Base-by-base conservation (phyloP, 2,888 invertebrate species). In the Drosophila lutescens region DNA sequence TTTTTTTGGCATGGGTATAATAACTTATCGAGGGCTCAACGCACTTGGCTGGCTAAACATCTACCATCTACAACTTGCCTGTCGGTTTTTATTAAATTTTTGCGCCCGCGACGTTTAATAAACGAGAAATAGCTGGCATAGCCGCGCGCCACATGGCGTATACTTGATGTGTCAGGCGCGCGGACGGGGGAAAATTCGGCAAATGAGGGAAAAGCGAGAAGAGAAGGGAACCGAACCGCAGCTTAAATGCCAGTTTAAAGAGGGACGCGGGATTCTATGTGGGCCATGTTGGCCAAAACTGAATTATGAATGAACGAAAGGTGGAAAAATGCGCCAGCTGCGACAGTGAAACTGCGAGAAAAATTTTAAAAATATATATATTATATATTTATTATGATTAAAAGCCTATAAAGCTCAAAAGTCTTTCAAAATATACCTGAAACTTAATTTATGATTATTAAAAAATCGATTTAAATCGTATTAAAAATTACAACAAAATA, bases 221-320 rank as follows among this genome's bases (percentile, higher is more conserved):
- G 15, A 26, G 26, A 26, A 2, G 26, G 26, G 26, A 26, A 26
- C 26, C 26, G 34, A 47, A 47, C 69, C 58, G 70, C 69, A 53
- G 71, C 59, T 71, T 59, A 70, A 70, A 59, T 71, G 59, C 47
- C 69, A 70, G 71, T 59, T 69, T 54, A 69, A 69, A 51, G 53
- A 58, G 46, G 20, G 47, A 47, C 65, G 17, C 26, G 1, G 34
- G 34, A 34, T 13, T 7, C 20, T n/a, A 20, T 41, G 41, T 49
- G 34, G 26, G 26, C 47, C 49, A 53, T 53, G 58, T 57, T 10
- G 62, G 47, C 46, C 66, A 41, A 34, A 73, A 56, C 74, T 71
- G 51, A 71, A 71, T 71, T 71, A 71, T 71, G 70, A 71, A 71
- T 71, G 74, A 70, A 70, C 65, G 65, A 65, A 62, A 54, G 66